Evolutionary conservation across 2,113 vertebrate genomes (phyloP), one percentile per base, ranked within the genome.

Genomic region (Brachyistius frenatus): DNA sequence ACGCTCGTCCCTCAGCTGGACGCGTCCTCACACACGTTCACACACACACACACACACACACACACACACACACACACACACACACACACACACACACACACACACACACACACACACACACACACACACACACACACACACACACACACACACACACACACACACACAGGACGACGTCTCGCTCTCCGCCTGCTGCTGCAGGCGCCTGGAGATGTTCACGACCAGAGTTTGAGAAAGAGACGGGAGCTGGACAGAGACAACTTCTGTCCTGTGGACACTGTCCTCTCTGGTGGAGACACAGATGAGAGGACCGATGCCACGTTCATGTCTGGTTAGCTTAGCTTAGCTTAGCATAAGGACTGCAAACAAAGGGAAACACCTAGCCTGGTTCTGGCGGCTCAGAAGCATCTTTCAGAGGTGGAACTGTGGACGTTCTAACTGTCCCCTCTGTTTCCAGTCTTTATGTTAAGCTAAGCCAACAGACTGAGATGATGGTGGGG

Each of bases 11-110:
- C 77, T 66, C 65, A 76, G 57, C 68, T 30, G 11, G 33, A 30
- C 76, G 83, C 39, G 63, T 72, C 85, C 77, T 86, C 76, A 31
- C 65, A 31, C 57, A 16, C 35, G 7, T 30, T 36, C 63, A 16
- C 67, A 52, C 47, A 16, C 52, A 44, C 31, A 39, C 41, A 67
- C 56, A 15, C 47, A 61, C 9, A 74, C 49, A 31, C 37, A 33
- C 5, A 32, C n/a, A n/a, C n/a, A n/a, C 16, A 13, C 14, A 46
- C 23, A 23, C 23, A 23, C 23, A 23, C 16, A 13, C 14, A 46
- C 23, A 23, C 23, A 23, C 23, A 23, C 76, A 31, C 65, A 31
- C 57, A 16, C 35, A 16, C 67, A 52, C 47, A 16, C 52, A 44
- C 31, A 39, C 41, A 67, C 56, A 15, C 47, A 61, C 9, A 74